Base-by-base conservation (phyloP, 2,797 vertebrate species). In the Megaceryle alcyon region DNA sequence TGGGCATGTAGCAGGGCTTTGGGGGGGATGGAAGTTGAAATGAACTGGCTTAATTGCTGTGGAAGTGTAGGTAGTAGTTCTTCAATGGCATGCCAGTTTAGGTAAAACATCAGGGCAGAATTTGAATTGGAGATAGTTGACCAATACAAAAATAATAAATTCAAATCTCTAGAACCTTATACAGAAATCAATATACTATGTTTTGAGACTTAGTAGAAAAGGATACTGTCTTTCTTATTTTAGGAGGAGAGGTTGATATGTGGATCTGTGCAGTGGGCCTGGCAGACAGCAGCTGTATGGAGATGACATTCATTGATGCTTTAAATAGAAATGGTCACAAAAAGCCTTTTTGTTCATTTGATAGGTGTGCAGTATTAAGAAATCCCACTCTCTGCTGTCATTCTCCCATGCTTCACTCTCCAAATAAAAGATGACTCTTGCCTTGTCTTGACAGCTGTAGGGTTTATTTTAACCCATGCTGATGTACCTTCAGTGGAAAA, bases 241-340 rank as follows among this genome's bases (percentile, higher is more conserved):
- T 41, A 37, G 33, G 57, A 61, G 33, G 39, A 68, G 60, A 26
- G 10, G n/a, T 16, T 46, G 54, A 51, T 7, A 1, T 4, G 7
- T 44, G 48, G 28, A 35, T 69, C 41, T 48, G 14, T 83, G 44
- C 44, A 43, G 71, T 1, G 2, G 43, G 14, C 33, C 63, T 90
- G 65, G 61, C 17, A 48, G 68, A 35, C 82, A 71, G 46, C 53
- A 84, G 69, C 83, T 82, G 44, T 79, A 21, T 20, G 54, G 46
- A 90, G 92, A 28, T 25, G 53, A 48, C 23, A 21, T 82, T 81
- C 56, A 28, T 21, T 68, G 44, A 31, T 64, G 8, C 71, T 86
- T 93, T 71, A 79, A 93, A 86, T 78, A 88, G 73, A 86, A 95
- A 86, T 86, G 70, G 66, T 88, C 66, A 71, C 72, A 90, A 80